phyloP scores from a whole-genome alignment of 1,140 invertebrate genomes.

The Drosophila tropicalis region DNA sequence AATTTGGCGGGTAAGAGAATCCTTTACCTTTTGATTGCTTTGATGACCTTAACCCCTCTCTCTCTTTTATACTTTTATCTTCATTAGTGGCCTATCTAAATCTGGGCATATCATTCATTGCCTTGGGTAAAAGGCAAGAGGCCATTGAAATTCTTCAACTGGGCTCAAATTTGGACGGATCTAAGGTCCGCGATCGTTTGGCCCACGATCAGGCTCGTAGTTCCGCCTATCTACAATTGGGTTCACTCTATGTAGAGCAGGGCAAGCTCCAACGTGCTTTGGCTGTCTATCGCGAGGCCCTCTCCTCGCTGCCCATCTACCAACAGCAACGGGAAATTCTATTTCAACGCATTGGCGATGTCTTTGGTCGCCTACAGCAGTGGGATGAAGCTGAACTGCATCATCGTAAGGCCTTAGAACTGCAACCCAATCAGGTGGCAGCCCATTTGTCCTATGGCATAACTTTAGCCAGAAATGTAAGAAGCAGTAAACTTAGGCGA shows the following conservation, averaged over 20 bases:
- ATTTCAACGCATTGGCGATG: constrained; percentile 87
- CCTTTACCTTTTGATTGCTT: not conserved
- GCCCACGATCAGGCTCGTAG: constrained; percentile 95
- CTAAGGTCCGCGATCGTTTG: constrained; percentile 93
- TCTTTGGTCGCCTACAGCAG: constrained; percentile 91
- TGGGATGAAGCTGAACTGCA: constrained; percentile 92
- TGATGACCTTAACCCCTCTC: constrained; percentile 7
- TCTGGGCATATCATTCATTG: constrained; percentile 93
- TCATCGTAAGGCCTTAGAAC: constrained; percentile 91
- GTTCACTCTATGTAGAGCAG: constrained; percentile 94
- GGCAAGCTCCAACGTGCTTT: constrained; percentile 93
- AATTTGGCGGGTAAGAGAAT: constrained; percentile 94
- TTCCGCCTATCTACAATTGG: constrained; percentile 95
- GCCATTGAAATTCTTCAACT: constrained; percentile 92
- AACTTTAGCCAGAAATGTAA: constrained; percentile 94
- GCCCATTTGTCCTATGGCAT: constrained; percentile 96
- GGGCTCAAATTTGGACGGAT: constrained; percentile 92
- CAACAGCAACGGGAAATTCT: constrained; percentile 89
- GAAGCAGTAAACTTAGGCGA: too few species aligned
- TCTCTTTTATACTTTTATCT: not conserved
- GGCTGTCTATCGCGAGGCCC: constrained; percentile 94
- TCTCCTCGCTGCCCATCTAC: constrained; percentile 90
- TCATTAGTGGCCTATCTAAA: constrained; percentile 96
- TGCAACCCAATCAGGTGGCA: constrained; percentile 93
- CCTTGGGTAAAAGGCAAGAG: constrained; percentile 91